Conservation (phyloP, 2,797 vertebrate genomes). For the Iguana delicatissima region DNA sequence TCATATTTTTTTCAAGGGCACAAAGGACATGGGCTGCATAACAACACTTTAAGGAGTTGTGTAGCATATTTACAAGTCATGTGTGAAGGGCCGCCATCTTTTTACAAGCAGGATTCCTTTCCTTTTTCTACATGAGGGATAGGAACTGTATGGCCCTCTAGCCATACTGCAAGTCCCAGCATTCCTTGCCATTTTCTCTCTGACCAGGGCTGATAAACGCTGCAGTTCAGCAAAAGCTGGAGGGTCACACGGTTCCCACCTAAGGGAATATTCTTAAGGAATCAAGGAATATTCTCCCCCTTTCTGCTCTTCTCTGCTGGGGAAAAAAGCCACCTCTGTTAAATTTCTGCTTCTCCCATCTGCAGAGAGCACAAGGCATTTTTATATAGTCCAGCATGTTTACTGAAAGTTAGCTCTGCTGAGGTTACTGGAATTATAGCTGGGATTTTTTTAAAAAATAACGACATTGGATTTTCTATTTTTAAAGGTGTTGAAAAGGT, state of each 20-base stretch:
- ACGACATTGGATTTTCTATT: not conserved
- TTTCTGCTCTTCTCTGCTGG: not conserved
- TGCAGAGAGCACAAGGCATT: not conserved
- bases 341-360: not conserved
- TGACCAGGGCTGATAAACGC: no score
- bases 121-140: not conserved
- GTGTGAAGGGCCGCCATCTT: not conserved
- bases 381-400: not conserved
- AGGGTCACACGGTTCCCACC: no score
- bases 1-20: constrained; percentile 33
- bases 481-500: not conserved
- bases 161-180: no score
- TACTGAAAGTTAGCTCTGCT: not conserved
- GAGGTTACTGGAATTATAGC: not conserved
- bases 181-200: no score
- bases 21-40: not conserved
- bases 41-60: not conserved
- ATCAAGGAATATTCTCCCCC: not conserved
- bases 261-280: not conserved
- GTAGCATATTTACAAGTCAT: not conserved
- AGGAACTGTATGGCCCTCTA: no score
- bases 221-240: no score
- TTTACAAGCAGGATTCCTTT: not conserved
- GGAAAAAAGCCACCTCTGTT: no score
- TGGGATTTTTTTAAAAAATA: not conserved